phyloP scores from a whole-genome alignment of 2,888 invertebrate genomes.

The Amaurobius ferox region DNA sequence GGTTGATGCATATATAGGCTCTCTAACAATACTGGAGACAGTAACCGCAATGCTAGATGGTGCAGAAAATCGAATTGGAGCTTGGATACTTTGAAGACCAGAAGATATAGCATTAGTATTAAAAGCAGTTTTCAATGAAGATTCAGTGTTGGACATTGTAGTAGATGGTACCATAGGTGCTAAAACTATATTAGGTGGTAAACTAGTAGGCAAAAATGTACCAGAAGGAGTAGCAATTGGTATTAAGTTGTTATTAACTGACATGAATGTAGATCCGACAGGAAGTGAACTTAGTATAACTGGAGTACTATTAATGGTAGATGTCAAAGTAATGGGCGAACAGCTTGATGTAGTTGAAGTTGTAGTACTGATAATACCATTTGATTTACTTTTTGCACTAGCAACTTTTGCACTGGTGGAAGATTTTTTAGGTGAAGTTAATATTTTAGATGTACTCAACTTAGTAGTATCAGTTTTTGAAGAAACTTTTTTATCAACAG shows the following conservation, averaged over 20 bases:
- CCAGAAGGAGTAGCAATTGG: conserved; percentile 26
- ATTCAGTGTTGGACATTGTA: not conserved
- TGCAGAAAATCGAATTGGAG: not conserved
- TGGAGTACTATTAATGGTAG: not conserved
- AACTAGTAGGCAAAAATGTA: conserved; percentile 12
- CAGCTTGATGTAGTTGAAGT: not conserved
- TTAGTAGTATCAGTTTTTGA: not conserved
- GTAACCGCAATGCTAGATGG: not conserved
- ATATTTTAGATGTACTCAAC: not conserved
- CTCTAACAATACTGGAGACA: not conserved
- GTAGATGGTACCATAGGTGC: not conserved
- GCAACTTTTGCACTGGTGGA: not conserved
- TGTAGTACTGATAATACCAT: not conserved
- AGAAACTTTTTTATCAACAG: not conserved
- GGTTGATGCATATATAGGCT: not conserved
- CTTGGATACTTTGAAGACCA: not conserved
- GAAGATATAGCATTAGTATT: not conserved
- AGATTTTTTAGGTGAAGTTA: not conserved
- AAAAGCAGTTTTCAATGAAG: not conserved
- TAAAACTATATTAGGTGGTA: not conserved
- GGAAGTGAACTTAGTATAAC: conserved; percentile 7
- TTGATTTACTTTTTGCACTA: not conserved
- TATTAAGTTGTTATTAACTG: conserved; percentile 41
- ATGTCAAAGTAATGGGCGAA: not conserved
- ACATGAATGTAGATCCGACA: conserved; percentile 27